These are phyloP conservation scores for Pocillopora grandis DNA, from an alignment of 92 coral and sea anemone species.

Conservation along the genomic window DNA sequence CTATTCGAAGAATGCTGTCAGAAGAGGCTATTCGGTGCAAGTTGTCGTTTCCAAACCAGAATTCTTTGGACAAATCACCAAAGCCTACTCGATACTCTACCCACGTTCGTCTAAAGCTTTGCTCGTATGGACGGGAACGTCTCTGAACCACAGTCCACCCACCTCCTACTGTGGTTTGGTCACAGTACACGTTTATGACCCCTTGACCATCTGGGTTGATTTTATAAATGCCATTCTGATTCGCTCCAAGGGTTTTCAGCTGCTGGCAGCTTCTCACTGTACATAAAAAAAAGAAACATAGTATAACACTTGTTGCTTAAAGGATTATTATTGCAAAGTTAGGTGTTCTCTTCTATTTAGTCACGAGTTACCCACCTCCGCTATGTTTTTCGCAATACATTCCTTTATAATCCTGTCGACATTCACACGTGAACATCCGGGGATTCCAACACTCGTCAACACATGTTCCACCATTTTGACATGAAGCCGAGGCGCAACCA, in stretches of 20 bases:
- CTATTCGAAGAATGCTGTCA: not conserved
- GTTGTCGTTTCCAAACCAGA: conserved; percentile 27
- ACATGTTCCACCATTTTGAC: conserved; percentile 2
- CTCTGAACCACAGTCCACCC: not conserved
- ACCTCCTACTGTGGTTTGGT: not conserved
- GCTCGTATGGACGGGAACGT: not conserved
- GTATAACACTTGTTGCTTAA: too few species aligned
- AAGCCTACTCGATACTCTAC: not conserved
- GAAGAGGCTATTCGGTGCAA: conserved; percentile 12
- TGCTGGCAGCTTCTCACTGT: conserved; percentile 3
- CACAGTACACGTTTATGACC: not conserved
- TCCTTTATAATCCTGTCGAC: not conserved
- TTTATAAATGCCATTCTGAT: not conserved
- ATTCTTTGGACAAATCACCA: not conserved
- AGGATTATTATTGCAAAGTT: not conserved
- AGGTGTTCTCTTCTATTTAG: not conserved
- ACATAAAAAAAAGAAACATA: too few species aligned
- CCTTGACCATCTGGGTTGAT: conserved; percentile 6
- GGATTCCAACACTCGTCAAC: not conserved
- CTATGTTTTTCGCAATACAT: not conserved
- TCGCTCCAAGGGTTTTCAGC: not conserved
- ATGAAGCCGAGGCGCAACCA: not conserved
- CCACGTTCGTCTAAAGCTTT: not conserved
- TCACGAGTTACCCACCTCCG: not conserved
- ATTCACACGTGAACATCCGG: conserved; percentile 10